phyloP scores from a whole-genome alignment of 2,888 invertebrate genomes.

The Ophion slaviceki region DNA sequence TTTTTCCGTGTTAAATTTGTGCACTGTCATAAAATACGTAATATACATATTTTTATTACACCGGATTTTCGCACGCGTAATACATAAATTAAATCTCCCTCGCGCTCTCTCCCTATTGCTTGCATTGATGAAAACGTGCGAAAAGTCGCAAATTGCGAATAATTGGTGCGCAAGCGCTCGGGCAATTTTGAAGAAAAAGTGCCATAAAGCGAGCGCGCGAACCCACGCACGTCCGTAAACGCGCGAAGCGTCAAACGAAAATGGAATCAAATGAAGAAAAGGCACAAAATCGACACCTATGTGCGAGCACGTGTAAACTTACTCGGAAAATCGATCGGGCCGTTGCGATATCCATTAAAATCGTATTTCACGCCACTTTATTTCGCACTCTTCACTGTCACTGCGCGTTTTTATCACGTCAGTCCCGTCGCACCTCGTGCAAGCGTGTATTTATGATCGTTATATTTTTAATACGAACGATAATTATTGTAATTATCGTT shows the following conservation, averaged over 20 bases:
- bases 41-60: background rate
- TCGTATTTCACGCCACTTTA: slow-evolving; percentile 57
- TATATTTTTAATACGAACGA: no score
- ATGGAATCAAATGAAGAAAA: background rate
- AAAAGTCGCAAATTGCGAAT: slow-evolving; percentile 35
- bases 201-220: slow-evolving; percentile 16
- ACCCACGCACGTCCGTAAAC: slow-evolving; percentile 1
- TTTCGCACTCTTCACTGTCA: slow-evolving; percentile 59
- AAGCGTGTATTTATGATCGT: background rate
- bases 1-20: background rate
- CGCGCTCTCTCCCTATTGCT: background rate
- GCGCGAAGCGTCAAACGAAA: background rate
- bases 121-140: slow-evolving; percentile 23
- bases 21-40: background rate
- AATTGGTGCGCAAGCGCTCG: slow-evolving; percentile 36
- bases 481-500: background rate
- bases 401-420: slow-evolving; percentile 43
- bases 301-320: slow-evolving; percentile 32
- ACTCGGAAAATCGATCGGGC: slow-evolving; percentile 49
- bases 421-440: slow-evolving; percentile 16
- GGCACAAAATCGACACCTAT: background rate
- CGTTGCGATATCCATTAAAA: slow-evolving; percentile 64
- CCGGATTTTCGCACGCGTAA: background rate
- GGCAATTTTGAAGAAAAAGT: slow-evolving; percentile 12
- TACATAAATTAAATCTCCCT: background rate